Base-by-base conservation (phyloP, 2,113 vertebrate species). In the Alces alces region DNA sequence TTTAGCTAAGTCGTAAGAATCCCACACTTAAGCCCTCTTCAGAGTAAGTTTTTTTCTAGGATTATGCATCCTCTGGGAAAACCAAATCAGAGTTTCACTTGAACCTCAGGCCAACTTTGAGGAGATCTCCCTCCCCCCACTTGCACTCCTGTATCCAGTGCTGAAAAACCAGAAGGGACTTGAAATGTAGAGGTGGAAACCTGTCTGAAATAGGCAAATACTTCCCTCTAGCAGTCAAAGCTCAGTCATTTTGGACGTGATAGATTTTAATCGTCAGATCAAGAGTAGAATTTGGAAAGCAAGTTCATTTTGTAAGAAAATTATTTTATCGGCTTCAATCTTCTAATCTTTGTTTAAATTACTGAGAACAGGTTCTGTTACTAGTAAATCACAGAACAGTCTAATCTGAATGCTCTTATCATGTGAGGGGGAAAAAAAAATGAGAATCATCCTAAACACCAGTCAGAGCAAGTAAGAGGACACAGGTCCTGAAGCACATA, bases 1-100 rank as follows among this genome's bases (percentile, higher is more conserved):
- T 86, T 93, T 95, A 95, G 36, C 58, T 85, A 89, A 93, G 4
- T 96, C 83, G 60, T 73, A 78, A 3, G 60, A 94, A 96, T 94
- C 39, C 61, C 93, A 78, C 78, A 94, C 16, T 55, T 84, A 93
- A 87, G 30, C 45, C 78, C 39, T 86, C 50, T 88, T 86, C 54
- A 58, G 47, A 82, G 30, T 52, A 76, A 58, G 39, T 17, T 70
- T 73, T 57, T 27, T 78, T 6, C 89, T 30, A 58, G 47, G 83
- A 64, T 87, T 61, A 78, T 7, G 36, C 23, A 27, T 79, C 54
- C 55, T 94, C 57, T 43, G 83, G 55, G 58, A 78, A 82, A 73
- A 89, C 14, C 12, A 12, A 64, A 91, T 86, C 33, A 50, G 16
- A 39, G 82, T 80, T 94, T 92, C 84, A 86, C 39, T 45, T 60